Percentiles rank a stretch among this genome's conserved stretches.
phyloP scores from a whole-genome alignment of 2,797 vertebrate species.

The Tokudaia muenninki region DNA sequence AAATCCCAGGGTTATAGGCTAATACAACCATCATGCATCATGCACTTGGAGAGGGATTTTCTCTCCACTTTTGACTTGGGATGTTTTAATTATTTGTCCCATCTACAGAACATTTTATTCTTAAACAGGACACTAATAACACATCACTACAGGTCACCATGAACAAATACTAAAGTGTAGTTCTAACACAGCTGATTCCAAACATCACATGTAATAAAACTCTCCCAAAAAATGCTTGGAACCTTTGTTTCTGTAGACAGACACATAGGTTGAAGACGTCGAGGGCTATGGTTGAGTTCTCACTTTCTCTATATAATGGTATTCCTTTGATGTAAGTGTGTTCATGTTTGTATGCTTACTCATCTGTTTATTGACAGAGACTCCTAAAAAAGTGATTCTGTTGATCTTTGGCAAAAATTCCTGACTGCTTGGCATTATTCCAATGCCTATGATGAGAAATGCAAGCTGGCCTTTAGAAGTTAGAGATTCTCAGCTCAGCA shows the following conservation, averaged over 20 bases:
- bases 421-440: not conserved
- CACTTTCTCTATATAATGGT: slow-evolving; percentile 4
- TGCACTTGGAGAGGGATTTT: slow-evolving; percentile 59
- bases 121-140: slow-evolving; percentile 39
- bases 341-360: slow-evolving; percentile 28
- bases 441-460: not conserved
- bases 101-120: slow-evolving; percentile 69
- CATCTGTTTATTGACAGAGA: slow-evolving; percentile 35
- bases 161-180: slow-evolving; percentile 34
- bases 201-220: slow-evolving; percentile 63
- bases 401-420: slow-evolving; percentile 55
- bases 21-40: slow-evolving; percentile 47
- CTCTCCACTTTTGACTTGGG: not conserved
- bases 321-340: not conserved
- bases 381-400: slow-evolving; percentile 42
- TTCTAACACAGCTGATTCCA: slow-evolving; percentile 38
- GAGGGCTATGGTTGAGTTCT: slow-evolving; percentile 22
- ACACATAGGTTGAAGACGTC: not conserved
- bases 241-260: not conserved
- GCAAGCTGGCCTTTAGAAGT: not conserved
- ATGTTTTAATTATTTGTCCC: slow-evolving; percentile 57
- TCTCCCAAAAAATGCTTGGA: not conserved
- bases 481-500: not conserved
- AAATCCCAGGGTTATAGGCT: slow-evolving; percentile 61
- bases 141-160: slow-evolving; percentile 48